These are phyloP conservation scores for Drosophila trapezifrons DNA, from an alignment of 1,140 invertebrate species.

Conservation along the genomic window DNA sequence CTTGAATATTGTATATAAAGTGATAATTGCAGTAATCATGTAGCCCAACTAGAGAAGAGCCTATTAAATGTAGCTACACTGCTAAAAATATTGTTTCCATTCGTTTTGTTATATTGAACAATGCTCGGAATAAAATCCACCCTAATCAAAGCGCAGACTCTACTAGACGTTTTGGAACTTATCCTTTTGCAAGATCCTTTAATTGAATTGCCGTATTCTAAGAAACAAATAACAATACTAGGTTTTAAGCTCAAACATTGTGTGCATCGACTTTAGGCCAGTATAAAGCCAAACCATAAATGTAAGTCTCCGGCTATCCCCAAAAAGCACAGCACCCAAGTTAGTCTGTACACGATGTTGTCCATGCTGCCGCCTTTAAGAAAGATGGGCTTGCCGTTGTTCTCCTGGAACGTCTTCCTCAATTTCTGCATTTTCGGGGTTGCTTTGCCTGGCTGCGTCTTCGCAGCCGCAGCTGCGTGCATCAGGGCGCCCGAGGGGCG, in stretches of 20 bases:
- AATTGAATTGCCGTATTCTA: conserved; percentile 17
- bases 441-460: conserved; percentile 33
- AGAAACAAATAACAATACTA: neutral
- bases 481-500: conserved; percentile 11
- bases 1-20: neutral
- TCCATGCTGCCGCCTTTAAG: conserved; percentile 87
- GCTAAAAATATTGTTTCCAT: neutral
- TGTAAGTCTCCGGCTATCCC: conserved; percentile 74
- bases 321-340: conserved; percentile 79
- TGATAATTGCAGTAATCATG: neutral
- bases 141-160: neutral
- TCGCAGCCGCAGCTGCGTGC: neutral
- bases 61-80: conserved; percentile 10
- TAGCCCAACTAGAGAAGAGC: conserved; percentile 1
- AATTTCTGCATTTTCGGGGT: conserved; percentile 70
- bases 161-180: neutral
- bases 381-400: conserved; percentile 86
- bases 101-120: neutral
- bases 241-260: neutral
- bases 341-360: conserved; percentile 85
- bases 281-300: conserved; percentile 54
- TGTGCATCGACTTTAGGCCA: conserved; percentile 17
- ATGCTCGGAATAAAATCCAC: too few relatives aligned
- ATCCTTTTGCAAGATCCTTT: neutral
- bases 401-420: conserved; percentile 84